Conservation (phyloP, 1,140 invertebrate genomes). For the Bombus confusus region DNA sequence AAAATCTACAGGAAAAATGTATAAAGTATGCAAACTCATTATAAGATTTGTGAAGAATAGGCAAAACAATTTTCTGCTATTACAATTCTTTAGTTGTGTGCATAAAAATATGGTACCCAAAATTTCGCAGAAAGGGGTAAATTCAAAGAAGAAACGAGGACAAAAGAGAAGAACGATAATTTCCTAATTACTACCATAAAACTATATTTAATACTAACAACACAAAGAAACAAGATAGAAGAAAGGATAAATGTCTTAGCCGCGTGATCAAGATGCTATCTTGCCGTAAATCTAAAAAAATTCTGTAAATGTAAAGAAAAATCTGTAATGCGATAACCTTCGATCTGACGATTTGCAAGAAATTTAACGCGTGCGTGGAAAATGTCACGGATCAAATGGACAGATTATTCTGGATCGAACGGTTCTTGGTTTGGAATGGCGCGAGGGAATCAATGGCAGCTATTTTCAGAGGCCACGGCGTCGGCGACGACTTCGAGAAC, state of each 20-base stretch:
- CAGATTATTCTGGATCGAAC: conserved; percentile 41
- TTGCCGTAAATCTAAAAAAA: too few relatives aligned
- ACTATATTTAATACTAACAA: too few relatives aligned
- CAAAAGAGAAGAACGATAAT: too few relatives aligned
- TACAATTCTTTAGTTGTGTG: too few relatives aligned
- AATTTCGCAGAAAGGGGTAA: too few relatives aligned
- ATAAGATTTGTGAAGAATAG: too few relatives aligned
- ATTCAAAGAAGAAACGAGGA: too few relatives aligned
- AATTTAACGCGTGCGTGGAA: background rate
- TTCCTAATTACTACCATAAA: too few relatives aligned
- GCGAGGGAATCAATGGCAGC: conserved; percentile 54
- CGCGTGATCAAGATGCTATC: background rate
- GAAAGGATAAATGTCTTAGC: background rate
- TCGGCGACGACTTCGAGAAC: conserved; percentile 12
- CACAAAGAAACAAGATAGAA: background rate
- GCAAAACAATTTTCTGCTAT: too few relatives aligned
- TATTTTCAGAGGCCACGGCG: conserved; percentile 50
- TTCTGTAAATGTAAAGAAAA: background rate
- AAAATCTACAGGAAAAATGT: too few relatives aligned
- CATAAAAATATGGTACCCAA: too few relatives aligned
- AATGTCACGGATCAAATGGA: conserved; percentile 23
- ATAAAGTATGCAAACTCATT: too few relatives aligned
- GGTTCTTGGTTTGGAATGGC: conserved; percentile 48
- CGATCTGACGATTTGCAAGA: background rate
- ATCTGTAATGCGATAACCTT: background rate